These are phyloP conservation scores for Dendronephthya gigantea DNA, from an alignment of 64 coral and sea anemone genomes.

Conservation along the genomic window DNA sequence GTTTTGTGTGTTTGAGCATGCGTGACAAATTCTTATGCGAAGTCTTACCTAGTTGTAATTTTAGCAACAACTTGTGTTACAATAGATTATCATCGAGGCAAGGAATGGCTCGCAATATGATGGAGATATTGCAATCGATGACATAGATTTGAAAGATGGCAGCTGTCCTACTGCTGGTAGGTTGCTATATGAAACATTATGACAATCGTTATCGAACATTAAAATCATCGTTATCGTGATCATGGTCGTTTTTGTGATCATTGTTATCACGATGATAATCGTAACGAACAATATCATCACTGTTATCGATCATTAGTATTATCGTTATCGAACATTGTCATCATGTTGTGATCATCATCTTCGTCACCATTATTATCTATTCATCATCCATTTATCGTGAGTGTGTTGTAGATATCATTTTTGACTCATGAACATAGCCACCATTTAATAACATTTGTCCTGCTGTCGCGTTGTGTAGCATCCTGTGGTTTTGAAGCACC, in stretches of 20 bases:
- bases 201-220: not conserved
- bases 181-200: too few relatives aligned
- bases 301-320: too few relatives aligned
- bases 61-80: not conserved
- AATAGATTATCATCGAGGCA: conserved; percentile 77
- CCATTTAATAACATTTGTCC: too few relatives aligned
- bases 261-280: not conserved
- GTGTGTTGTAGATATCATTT: too few relatives aligned
- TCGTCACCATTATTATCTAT: not conserved
- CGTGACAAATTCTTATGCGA: too few relatives aligned
- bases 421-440: too few relatives aligned
- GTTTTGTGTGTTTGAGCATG: too few relatives aligned
- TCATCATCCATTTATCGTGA: too few relatives aligned
- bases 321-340: too few relatives aligned
- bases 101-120: conserved; percentile 55
- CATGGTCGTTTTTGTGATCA: not conserved
- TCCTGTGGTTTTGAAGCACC: conserved; percentile 77
- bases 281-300: not conserved
- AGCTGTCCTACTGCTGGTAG: conserved; percentile 82
- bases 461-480: conserved; percentile 16
- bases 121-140: conserved; percentile 92
- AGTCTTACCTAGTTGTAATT: too few relatives aligned
- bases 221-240: not conserved
- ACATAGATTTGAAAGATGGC: conserved; percentile 71
- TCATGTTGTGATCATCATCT: not conserved